Evolutionary conservation across 2,888 invertebrate genomes (phyloP).

Genomic region (Hybos culiciformis): DNA sequence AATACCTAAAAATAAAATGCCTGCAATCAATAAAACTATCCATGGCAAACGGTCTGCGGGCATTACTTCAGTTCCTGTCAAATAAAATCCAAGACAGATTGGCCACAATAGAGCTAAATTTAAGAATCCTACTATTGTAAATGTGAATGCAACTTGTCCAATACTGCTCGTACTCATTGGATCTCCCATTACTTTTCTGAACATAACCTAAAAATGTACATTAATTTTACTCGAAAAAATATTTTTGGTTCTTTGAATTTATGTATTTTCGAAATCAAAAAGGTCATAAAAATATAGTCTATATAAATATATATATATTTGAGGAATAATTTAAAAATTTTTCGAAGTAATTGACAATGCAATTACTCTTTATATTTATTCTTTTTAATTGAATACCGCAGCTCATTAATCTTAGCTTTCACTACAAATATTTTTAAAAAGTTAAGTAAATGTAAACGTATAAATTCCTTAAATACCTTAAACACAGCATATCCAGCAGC

Average conservation of each 20-base stretch:
- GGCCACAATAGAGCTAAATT: constrained; percentile 86
- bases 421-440: not conserved
- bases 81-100: constrained; percentile 70
- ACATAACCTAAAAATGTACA: constrained; percentile 57
- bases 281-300: constrained; percentile 3
- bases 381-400: no score
- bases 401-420: not conserved
- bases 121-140: constrained; percentile 78
- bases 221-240: not conserved
- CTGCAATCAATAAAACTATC: constrained; percentile 68
- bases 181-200: constrained; percentile 87
- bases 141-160: constrained; percentile 86
- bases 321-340: not conserved
- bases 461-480: constrained; percentile 45
- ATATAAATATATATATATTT: not conserved
- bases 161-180: no score
- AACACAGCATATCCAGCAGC: constrained; percentile 90
- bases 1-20: constrained; percentile 63
- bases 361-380: not conserved
- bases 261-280: no score
- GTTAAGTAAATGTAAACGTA: not conserved
- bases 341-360: not conserved
- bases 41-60: constrained; percentile 77
- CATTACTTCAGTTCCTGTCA: constrained; percentile 74
- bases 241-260: no score